These are phyloP conservation scores for Orchesella cincta DNA, from an alignment of 1,140 invertebrate genomes.

Conservation along the genomic window DNA sequence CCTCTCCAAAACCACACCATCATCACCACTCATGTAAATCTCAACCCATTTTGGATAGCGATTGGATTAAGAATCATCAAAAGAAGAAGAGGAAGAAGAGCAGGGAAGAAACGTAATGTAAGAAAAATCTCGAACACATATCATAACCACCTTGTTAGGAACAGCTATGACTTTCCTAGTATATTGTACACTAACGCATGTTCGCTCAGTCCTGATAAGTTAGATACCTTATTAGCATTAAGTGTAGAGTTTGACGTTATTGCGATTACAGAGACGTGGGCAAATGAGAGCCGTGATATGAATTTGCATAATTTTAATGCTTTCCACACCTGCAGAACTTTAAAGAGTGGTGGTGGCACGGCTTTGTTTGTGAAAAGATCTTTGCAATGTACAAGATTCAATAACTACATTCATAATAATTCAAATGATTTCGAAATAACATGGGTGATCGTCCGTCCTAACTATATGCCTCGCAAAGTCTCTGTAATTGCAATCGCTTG, in stretches of 20 bases:
- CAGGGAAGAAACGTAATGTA: neutral
- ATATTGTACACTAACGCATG: conserved; percentile 12
- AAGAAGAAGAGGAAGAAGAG: neutral
- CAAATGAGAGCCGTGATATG: neutral
- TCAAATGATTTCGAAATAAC: neutral
- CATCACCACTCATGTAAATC: neutral
- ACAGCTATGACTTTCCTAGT: neutral
- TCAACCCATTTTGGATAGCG: neutral
- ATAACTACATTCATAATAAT: neutral
- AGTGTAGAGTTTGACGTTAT: neutral
- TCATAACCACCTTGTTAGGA: neutral
- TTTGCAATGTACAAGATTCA: neutral
- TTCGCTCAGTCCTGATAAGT: neutral
- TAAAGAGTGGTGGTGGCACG: neutral
- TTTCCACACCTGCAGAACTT: neutral
- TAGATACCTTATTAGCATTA: neutral
- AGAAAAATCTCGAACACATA: neutral
- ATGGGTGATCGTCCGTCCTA: neutral
- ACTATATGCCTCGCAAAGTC: neutral
- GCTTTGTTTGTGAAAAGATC: neutral
- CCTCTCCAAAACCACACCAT: neutral
- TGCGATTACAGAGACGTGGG: neutral
- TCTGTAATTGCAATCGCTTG: neutral
- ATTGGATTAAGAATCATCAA: neutral
- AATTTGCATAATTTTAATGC: neutral